Evolutionary conservation across 92 coral and sea anemone species (phyloP), one percentile per base, ranked within the genome.

Genomic region (Hydrozoanthus gracilis): DNA sequence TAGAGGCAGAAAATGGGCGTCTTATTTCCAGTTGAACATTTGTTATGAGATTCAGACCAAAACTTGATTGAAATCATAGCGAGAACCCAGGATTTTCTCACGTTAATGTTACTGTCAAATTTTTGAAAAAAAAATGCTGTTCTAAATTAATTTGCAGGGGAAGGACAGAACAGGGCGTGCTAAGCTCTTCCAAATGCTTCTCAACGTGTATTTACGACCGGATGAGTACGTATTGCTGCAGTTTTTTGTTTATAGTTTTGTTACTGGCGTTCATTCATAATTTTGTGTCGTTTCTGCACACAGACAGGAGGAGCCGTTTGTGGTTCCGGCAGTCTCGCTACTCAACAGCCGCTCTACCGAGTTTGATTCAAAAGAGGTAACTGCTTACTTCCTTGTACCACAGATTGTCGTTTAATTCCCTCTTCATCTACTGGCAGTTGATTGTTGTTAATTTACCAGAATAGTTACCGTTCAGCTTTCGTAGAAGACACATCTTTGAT

Each of bases 311-410:
- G 96, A 95, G 71, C 95, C 98, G 5, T 93, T 96, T 39, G 90
- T 95, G 11, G 88, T 84, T 5, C 98, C 99, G 17, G 99, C 99
- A n/a, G 93, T 96, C 10, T 56, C 94, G n/a, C 88, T 96, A 56
- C 89, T 96, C 11, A 96, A 96, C 84, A 78, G 95, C 5, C 96
- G 94, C 87, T 93, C 92, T 88, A 89, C 86, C 8, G 99, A 96
- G 71, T 95, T 96, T 88, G 97, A 96, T 76, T 90, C 99, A 4
- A 90, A 84, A 7, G 98, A 96, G 96, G 99, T 95, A 87, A 20
- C 14, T 13, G 3, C 0, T 12, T 71, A 55, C 51, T 11, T 51
- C 71, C 44, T 47, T 47, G 14, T 10, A 11, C 58, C 3, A 11
- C 16, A n/a, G 27, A 72, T 13, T 15, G 1, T 4, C 35, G 7